A percentile compares a stretch with the other conserved stretches of the same genome.
phyloP scores from a whole-genome alignment of 1,140 invertebrate genomes.

The Bicyclus anynana region DNA sequence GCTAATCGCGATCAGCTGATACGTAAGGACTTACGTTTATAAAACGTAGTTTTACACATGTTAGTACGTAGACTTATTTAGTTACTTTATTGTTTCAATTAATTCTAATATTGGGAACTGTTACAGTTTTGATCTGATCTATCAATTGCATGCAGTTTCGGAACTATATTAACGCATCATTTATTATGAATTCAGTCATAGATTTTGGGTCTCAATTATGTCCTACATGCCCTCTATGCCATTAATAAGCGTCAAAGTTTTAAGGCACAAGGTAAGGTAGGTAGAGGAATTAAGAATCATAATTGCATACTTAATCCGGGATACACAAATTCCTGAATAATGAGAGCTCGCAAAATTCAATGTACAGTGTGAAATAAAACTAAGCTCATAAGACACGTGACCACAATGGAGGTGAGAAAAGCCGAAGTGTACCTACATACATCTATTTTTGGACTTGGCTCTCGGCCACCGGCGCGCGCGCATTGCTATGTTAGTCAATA shows the following conservation, averaged over 20 bases:
- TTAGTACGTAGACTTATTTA: neutral
- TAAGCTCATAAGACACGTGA: constrained; percentile 42
- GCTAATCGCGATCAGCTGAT: constrained; percentile 33
- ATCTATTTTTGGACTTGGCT: constrained; percentile 60
- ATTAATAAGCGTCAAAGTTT: no score
- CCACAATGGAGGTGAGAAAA: constrained; percentile 58
- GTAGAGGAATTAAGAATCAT: no score
- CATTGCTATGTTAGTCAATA: constrained; percentile 60
- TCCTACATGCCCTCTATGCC: no score
- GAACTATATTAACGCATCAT: no score
- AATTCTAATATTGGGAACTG: no score
- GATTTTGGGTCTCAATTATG: no score
- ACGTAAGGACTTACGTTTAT: constrained; percentile 24
- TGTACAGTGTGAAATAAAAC: constrained; percentile 31
- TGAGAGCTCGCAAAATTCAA: constrained; percentile 6
- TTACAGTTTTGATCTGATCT: no score
- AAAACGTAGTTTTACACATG: constrained; percentile 21
- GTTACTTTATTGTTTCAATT: neutral
- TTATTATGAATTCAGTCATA: no score
- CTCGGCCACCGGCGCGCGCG: constrained; percentile 42
- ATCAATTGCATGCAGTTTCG: no score
- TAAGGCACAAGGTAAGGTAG: no score
- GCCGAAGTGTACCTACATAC: constrained; percentile 49
- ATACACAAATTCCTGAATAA: neutral
- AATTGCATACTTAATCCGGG: neutral